Base-by-base conservation (phyloP, 2,797 vertebrate genomes). In the Eulemur coronatus region DNA sequence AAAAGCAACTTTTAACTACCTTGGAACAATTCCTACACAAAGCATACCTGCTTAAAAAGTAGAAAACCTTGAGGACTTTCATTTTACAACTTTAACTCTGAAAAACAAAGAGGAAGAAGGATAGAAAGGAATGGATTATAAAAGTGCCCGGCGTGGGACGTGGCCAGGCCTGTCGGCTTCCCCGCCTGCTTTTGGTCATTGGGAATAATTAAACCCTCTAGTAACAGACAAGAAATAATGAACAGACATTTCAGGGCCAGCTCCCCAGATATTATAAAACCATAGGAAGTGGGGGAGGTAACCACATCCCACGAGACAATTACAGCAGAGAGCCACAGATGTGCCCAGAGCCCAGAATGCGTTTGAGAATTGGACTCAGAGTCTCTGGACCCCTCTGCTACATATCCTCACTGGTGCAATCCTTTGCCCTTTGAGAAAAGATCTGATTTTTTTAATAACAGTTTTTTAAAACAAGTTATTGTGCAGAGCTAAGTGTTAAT, bases 21-120 rank as follows among this genome's bases (percentile, higher is more conserved):
- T 70, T 84, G 69, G 72, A 97, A 57, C 57, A 86, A 33, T 13
- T 55, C 22, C 94, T 97, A 85, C 91, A 98, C 85, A 97, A 94
- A 91, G 48, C 59, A 88, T 1, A 59, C 38, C 55, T 92, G 85
- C 88, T 91, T 94, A 63, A 26, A 78, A 97, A 96, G 72, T 20
- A 91, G 73, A 85, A 85, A 97, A 88, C 94, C 28, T 10, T 35
- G 14, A 59, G 26, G 22, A 4, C 4, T 95, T 96, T 95, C 94
- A 70, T 76, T 78, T 92, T 73, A 81, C 33, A 94, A 92, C 91
- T 95, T 87, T 65, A 69, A 85, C 0, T 57, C 17, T 65, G 89
- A 73, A 72, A 72, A 89, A 98, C 24, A 67, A n/a, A 94, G 67
- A 55, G 52, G 76, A 59, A 20, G 38, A 72, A 78, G 84, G 38